phyloP scores from a whole-genome alignment of 2,797 vertebrate genomes.

The Gallinago stenura region DNA sequence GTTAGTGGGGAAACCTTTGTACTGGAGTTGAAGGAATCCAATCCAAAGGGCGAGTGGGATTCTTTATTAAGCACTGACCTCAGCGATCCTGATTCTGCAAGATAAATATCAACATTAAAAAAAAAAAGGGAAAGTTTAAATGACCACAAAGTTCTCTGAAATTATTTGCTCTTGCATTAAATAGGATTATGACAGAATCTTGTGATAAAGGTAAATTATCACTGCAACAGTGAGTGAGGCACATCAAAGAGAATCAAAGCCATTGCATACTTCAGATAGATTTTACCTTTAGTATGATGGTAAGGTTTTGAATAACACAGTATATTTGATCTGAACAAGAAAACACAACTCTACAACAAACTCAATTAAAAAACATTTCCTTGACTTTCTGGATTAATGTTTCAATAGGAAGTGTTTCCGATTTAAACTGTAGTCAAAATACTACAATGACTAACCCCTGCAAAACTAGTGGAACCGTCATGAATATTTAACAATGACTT shows the following conservation, averaged over 20 bases:
- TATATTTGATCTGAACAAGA: background rate
- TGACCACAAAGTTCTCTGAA: background rate
- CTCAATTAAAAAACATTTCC: background rate
- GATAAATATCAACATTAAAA: background rate
- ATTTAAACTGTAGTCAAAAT: background rate
- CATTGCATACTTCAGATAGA: background rate
- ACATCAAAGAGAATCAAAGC: background rate
- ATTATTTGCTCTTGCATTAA: background rate
- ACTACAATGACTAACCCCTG: background rate
- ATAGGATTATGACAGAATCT: background rate
- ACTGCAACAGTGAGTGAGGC: background rate
- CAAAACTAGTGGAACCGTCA: background rate
- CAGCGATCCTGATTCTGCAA: constrained; percentile 90
- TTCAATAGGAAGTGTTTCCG: background rate
- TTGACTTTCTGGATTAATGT: background rate
- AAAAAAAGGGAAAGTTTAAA: background rate
- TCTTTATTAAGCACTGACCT: constrained; percentile 94
- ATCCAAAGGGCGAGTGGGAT: constrained; percentile 89
- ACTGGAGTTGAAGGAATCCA: constrained; percentile 91
- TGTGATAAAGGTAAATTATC: background rate
- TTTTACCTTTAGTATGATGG: background rate
- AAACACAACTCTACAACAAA: background rate
- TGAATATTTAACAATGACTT: background rate
- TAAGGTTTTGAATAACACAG: background rate
- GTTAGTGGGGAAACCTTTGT: constrained; percentile 86